These are phyloP conservation scores for Nycticryphes semicollaris DNA, from an alignment of 2,113 vertebrate genomes.

Conservation along the genomic window DNA sequence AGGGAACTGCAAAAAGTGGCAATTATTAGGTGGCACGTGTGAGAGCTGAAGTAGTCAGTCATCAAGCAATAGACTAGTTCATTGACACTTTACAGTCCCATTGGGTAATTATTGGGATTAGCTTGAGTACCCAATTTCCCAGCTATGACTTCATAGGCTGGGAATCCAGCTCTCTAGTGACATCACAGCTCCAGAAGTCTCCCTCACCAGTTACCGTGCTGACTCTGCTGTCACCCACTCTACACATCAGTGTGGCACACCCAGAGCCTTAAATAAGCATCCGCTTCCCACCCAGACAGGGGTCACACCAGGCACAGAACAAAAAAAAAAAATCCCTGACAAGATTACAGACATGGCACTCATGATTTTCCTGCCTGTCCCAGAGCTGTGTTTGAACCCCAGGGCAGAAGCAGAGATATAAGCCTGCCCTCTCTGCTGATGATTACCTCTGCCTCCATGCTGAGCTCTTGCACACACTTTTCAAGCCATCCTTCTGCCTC, in stretches of 20 bases:
- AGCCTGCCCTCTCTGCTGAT: neutral
- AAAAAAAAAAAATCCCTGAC: neutral
- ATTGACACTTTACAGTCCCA: constrained; percentile 23
- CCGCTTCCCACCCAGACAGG: neutral
- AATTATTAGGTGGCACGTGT: neutral
- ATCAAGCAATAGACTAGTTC: neutral
- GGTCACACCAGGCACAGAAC: accelerated
- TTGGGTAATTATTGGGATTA: constrained; percentile 30
- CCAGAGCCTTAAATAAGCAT: neutral
- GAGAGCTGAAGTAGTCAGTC: neutral
- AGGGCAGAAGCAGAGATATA: neutral
- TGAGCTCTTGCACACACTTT: neutral
- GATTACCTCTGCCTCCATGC: neutral
- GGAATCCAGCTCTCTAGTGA: constrained; percentile 18
- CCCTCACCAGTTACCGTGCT: neutral
- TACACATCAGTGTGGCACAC: neutral
- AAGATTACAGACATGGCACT: neutral
- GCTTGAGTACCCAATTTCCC: constrained; percentile 32
- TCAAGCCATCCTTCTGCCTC: neutral
- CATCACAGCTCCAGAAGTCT: constrained; percentile 1
- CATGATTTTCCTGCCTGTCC: neutral
- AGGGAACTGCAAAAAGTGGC: neutral
- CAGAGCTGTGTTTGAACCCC: neutral
- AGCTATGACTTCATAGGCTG: constrained; percentile 53
- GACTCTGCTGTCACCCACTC: neutral